phyloP scores from a whole-genome alignment of 2,113 vertebrate genomes.

The Fregetta grallaria region DNA sequence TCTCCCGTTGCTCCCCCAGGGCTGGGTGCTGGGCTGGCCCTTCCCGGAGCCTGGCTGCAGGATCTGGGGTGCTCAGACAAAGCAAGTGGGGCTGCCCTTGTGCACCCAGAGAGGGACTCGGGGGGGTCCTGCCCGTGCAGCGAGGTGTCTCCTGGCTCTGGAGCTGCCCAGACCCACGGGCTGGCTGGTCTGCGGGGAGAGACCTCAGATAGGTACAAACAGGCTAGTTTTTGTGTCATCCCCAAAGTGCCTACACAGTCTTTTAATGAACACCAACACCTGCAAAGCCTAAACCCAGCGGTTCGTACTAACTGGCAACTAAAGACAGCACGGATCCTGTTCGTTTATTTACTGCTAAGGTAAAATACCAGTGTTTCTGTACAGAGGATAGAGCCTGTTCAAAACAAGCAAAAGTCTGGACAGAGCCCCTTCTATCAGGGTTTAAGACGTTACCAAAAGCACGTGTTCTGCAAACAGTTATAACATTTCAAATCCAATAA shows the following conservation, averaged over 20 bases:
- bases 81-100: background rate
- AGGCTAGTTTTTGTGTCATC: slow-evolving; percentile 48
- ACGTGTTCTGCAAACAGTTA: background rate
- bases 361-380: background rate
- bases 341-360: background rate
- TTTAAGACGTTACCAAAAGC: background rate
- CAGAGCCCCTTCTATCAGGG: background rate
- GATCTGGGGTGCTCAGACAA: background rate
- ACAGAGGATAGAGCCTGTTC: background rate
- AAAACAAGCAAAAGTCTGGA: background rate
- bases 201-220: background rate
- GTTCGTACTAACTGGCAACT: background rate
- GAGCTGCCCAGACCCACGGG: background rate
- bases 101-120: background rate
- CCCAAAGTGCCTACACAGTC: background rate
- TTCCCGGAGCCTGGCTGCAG: background rate
- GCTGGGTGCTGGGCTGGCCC: background rate
- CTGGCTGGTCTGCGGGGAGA: background rate
- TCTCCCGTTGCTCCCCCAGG: background rate
- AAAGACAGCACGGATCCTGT: background rate
- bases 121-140: background rate
- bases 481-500: background rate
- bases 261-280: background rate
- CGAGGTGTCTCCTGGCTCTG: background rate
- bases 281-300: background rate